phyloP scores from a whole-genome alignment of 2,888 invertebrate species.

The Pristionchus fissidentatus region DNA sequence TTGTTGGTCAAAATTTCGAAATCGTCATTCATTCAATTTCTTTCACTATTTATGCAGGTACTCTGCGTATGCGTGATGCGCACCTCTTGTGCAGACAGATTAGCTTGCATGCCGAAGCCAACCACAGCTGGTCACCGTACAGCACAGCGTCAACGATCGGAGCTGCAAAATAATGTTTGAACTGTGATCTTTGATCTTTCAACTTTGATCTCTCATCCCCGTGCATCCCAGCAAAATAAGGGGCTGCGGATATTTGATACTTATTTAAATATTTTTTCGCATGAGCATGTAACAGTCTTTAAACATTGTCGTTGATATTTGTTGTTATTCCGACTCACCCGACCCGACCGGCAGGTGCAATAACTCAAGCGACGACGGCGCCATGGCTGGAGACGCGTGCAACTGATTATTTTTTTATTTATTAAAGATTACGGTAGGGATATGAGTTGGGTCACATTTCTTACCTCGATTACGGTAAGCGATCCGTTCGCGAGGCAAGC shows the following conservation, averaged over 20 bases:
- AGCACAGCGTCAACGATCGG: conserved; percentile 72
- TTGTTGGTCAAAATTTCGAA: too few species aligned
- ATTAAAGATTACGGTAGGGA: neutral
- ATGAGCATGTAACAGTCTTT: conserved; percentile 3
- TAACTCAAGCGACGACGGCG: conserved; percentile 76
- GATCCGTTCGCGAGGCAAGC: conserved; percentile 79
- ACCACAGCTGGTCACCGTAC: conserved; percentile 77
- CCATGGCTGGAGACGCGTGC: conserved; percentile 15
- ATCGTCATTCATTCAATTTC: too few species aligned
- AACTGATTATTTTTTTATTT: conserved; percentile 14
- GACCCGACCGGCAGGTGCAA: conserved; percentile 79
- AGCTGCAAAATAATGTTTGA: neutral
- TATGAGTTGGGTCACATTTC: neutral
- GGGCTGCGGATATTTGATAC: too few species aligned
- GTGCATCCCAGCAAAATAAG: too few species aligned
- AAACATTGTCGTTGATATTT: conserved; percentile 77
- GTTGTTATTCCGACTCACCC: conserved; percentile 72
- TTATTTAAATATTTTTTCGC: too few species aligned
- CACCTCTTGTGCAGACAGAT: conserved; percentile 77
- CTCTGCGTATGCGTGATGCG: neutral
- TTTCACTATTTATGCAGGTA: too few species aligned
- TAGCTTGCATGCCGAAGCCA: conserved; percentile 78
- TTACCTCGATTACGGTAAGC: conserved; percentile 78
- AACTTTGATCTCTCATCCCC: neutral
- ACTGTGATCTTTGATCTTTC: neutral